These are phyloP conservation scores for Poeciliopsis gracilis DNA, from an alignment of 2,797 vertebrate genomes.

Conservation along the genomic window DNA sequence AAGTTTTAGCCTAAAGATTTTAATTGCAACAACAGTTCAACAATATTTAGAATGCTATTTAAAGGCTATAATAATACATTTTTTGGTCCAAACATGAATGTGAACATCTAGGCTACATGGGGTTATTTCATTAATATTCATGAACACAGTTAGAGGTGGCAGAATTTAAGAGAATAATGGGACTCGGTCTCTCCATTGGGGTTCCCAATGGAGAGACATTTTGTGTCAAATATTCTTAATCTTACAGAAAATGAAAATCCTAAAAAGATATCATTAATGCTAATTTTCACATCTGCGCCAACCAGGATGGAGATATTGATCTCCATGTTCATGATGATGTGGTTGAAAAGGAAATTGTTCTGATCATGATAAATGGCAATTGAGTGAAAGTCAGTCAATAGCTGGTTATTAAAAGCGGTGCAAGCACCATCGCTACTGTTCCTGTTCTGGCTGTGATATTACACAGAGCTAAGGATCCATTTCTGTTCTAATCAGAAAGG, in stretches of 20 bases:
- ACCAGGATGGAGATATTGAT: conserved; percentile 25
- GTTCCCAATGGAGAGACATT: background rate
- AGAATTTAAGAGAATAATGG: background rate
- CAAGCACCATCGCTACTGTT: background rate
- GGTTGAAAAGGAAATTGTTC: conserved; percentile 23
- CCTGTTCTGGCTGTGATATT: conserved; percentile 2
- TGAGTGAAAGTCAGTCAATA: conserved; percentile 10
- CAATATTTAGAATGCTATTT: background rate
- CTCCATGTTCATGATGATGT: conserved; percentile 11
- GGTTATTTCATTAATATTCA: background rate
- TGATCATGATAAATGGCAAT: conserved; percentile 37
- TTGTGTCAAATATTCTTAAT: background rate
- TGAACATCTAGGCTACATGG: background rate
- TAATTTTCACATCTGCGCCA: conserved; percentile 26
- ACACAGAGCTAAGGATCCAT: conserved; percentile 13
- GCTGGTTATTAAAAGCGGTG: conserved; percentile 20
- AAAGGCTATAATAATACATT: background rate
- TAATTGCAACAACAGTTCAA: background rate
- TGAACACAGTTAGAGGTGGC: background rate
- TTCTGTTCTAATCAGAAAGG: conserved; percentile 50
- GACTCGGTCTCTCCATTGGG: no score
- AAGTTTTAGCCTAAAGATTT: background rate
- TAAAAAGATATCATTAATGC: conserved; percentile 3
- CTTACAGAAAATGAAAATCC: background rate
- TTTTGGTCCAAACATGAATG: background rate